phyloP scores from a whole-genome alignment of 2,797 vertebrate species.

The Ibycter americanus region DNA sequence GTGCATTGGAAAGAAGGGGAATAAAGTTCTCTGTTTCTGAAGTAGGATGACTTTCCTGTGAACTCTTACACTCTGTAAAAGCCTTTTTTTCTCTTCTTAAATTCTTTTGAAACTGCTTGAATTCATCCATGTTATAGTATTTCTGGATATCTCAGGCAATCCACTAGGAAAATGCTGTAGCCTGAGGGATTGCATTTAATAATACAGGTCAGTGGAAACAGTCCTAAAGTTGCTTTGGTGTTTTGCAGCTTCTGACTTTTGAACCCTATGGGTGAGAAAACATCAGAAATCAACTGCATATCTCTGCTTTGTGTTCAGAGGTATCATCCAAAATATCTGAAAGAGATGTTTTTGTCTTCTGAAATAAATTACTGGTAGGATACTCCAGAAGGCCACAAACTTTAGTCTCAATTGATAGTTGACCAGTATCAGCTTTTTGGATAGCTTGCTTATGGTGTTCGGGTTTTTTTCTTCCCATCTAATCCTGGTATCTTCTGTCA shows the following conservation, averaged over 20 bases:
- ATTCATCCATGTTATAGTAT: neutral
- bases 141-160: neutral
- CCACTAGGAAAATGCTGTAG: neutral
- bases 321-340: neutral
- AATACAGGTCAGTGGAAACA: neutral
- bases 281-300: neutral
- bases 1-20: neutral
- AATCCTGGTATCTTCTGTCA: neutral
- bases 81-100: fast-evolving
- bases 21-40: neutral
- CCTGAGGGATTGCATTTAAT: neutral
- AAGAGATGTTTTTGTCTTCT: neutral
- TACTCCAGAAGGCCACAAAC: neutral
- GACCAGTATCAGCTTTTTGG: neutral
- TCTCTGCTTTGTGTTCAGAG: conserved; percentile 1
- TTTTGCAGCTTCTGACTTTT: neutral
- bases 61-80: neutral
- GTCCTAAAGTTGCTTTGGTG: neutral
- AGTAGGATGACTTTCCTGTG: neutral
- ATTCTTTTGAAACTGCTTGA: neutral
- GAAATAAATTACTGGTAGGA: neutral
- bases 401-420: neutral
- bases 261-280: neutral
- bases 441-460: fast-evolving
- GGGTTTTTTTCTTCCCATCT: neutral